Percentiles rank a stretch among this genome's conserved stretches.
Evolutionary conservation across 2,113 vertebrate genomes (phyloP).

Genomic region (Megaceryle torquata): DNA sequence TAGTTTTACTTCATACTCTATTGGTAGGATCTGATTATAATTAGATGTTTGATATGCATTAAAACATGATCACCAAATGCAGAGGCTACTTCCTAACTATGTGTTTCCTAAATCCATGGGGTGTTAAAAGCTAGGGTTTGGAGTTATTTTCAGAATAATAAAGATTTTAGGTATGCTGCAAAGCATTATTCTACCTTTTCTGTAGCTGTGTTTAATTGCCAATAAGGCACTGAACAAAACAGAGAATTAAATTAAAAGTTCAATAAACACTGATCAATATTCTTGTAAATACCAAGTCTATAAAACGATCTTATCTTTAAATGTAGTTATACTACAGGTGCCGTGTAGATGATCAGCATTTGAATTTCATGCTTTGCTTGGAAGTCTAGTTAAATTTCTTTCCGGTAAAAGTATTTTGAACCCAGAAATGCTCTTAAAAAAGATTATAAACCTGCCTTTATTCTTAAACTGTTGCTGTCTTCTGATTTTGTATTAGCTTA

Average conservation of each 20-base stretch:
- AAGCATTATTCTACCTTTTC: slow-evolving; percentile 49
- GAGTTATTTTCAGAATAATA: slow-evolving; percentile 36
- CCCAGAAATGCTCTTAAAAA: not conserved
- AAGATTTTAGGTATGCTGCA: not conserved
- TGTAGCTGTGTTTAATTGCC: slow-evolving; percentile 70
- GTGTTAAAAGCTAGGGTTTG: not conserved
- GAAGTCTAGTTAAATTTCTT: slow-evolving; percentile 50
- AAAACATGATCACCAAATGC: slow-evolving; percentile 6
- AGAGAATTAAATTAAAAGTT: slow-evolving; percentile 84
- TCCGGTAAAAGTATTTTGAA: slow-evolving; percentile 16
- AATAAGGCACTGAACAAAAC: slow-evolving; percentile 74
- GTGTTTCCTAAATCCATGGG: not conserved
- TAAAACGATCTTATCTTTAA: slow-evolving; percentile 77
- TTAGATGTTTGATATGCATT: slow-evolving; percentile 22
- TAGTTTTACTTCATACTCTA: slow-evolving; percentile 18
- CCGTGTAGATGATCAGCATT: not conserved
- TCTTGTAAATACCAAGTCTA: slow-evolving; percentile 81
- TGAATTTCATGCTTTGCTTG: slow-evolving; percentile 37
- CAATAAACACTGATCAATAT: slow-evolving; percentile 81
- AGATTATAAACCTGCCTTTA: slow-evolving; percentile 13
- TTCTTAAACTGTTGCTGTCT: slow-evolving; percentile 45
- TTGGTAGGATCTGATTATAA: slow-evolving; percentile 30
- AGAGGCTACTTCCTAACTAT: slow-evolving; percentile 1
- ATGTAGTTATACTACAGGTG: slow-evolving; percentile 67
- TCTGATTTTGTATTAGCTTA: slow-evolving; percentile 68